Evolutionary conservation across 2,797 vertebrate species (phyloP).

Genomic region (Manis javanica): DNA sequence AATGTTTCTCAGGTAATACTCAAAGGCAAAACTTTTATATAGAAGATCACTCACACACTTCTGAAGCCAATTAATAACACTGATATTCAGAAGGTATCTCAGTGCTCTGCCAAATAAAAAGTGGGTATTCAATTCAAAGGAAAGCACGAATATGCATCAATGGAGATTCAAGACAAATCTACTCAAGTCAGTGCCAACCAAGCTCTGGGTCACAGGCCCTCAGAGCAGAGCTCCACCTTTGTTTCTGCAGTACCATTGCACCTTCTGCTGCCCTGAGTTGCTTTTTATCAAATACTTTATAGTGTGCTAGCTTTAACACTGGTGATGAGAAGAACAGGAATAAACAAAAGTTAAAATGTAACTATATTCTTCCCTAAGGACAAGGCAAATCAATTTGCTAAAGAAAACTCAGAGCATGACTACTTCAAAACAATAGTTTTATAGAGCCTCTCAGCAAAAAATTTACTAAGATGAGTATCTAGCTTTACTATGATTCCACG

Average conservation of each 20-base stretch:
- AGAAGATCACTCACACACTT: constrained; percentile 38
- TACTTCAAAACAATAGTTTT: constrained; percentile 3
- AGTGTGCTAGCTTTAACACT: not conserved
- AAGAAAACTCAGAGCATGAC: not conserved
- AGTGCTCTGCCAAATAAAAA: not conserved
- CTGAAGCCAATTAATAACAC: not conserved
- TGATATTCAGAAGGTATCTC: not conserved
- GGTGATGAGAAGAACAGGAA: not conserved
- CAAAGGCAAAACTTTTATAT: constrained; percentile 20
- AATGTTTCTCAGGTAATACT: constrained; percentile 45
- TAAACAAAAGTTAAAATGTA: not conserved
- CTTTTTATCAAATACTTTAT: not conserved
- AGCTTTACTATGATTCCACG: not conserved
- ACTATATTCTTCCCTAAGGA: not conserved
- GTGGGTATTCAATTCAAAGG: not conserved
- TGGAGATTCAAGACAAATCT: not conserved
- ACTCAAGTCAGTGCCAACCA: not conserved
- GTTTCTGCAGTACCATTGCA: not conserved
- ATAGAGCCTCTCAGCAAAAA: not conserved
- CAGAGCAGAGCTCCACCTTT: not conserved
- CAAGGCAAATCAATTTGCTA: not conserved
- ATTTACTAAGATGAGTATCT: not conserved
- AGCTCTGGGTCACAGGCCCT: not conserved
- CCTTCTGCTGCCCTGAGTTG: not conserved
- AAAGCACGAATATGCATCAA: not conserved